Base-by-base conservation (phyloP, 1,140 invertebrate species). In the Teleogryllus occipitalis region DNA sequence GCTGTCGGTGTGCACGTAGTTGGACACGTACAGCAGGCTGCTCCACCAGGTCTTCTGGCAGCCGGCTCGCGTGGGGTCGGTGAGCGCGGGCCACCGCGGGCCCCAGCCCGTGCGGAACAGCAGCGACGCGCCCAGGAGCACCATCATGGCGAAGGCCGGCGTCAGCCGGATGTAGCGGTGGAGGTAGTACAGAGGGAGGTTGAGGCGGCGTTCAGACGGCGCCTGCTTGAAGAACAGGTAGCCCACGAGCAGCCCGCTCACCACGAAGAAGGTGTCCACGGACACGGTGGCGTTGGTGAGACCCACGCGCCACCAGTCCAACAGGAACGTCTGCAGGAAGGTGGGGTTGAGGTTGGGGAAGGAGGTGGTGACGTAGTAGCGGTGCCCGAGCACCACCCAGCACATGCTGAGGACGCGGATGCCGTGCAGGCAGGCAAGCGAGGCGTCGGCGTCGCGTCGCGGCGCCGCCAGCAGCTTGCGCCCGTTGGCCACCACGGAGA, bases 21-120 rank as follows among this genome's bases (percentile, higher is more conserved):
- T 93, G 82, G 92, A 92, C 8, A 93, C 82, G 81, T 91, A 93
- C 0, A 92, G 85, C 1, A 92, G 81, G 83, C 91, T 91, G 4
- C 88, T 87, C 91, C 91, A 93, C 91, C 92, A 93, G 82, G 89
- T 89, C 8, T 86, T 84, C 0, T 88, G 85, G 80, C 92, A 92
- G 75, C 85, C 86, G 7, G 87, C 82, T 4, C 87, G 84, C 76
- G 90, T 89, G 0, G 82, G 77, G 8, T 86, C 85, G 0, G 88
- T 83, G 74, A 86, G 80, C 8, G 82, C 82, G 6, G 87, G 82
- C 89, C 89, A 90, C 5, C 87, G 82, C 1, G 88, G 89, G 3
- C 89, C 89, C 78, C 84, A 82, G 12, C 86, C 85, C 5, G 82
- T 82, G 75, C 80, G 27, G 22, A 48, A 39, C 14, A 47, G 47